phyloP scores from a whole-genome alignment of 2,113 vertebrate species.

The Rattus rattus region DNA sequence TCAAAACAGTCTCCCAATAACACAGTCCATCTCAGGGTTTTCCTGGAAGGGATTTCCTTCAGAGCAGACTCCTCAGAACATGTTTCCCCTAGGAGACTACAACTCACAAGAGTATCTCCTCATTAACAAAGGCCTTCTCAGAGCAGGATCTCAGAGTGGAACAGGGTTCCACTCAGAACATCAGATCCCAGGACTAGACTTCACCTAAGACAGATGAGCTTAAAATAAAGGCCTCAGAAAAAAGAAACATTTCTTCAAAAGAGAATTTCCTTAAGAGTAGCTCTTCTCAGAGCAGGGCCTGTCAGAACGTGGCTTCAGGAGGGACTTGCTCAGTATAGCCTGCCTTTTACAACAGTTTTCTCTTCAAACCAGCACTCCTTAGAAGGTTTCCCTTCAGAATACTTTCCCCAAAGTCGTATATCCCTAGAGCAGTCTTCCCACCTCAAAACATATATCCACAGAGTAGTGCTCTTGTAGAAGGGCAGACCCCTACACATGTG shows the following conservation, averaged over 20 bases:
- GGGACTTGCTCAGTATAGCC: too few species aligned
- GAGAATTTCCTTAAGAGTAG: not conserved
- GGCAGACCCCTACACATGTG: not conserved
- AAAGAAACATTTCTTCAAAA: not conserved
- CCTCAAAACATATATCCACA: not conserved
- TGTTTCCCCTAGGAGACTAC: not conserved
- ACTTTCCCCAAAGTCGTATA: not conserved
- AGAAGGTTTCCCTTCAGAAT: not conserved
- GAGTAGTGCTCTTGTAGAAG: not conserved
- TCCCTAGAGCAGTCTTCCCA: not conserved
- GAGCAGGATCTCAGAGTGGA: not conserved
- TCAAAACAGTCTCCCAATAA: not conserved
- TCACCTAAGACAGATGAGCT: not conserved
- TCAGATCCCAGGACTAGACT: not conserved
- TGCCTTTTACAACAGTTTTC: not conserved
- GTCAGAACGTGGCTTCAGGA: not conserved
- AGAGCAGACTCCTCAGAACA: not conserved
- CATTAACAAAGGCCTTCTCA: not conserved
- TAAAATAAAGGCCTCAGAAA: not conserved
- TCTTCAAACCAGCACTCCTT: not conserved
- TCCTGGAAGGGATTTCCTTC: not conserved
- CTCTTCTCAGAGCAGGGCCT: not conserved
- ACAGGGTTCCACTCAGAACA: not conserved
- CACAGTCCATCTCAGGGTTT: not conserved
- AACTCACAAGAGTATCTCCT: not conserved